These are phyloP conservation scores for Eciton burchellii DNA, from an alignment of 1,140 invertebrate species.

Conservation along the genomic window DNA sequence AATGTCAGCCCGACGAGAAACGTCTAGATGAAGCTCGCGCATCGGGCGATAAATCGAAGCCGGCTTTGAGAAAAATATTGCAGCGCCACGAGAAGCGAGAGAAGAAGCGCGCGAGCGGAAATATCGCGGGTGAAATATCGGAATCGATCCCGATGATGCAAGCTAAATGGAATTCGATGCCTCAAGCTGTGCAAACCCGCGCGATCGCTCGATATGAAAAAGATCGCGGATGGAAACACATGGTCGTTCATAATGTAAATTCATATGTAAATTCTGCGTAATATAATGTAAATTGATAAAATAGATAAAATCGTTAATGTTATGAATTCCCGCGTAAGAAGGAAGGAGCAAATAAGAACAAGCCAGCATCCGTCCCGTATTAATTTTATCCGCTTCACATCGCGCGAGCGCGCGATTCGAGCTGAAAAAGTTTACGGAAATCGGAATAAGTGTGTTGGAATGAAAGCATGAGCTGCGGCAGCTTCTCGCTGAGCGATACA, in stretches of 20 bases:
- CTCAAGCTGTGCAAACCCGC: background rate
- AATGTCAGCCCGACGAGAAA: slow-evolving; percentile 13
- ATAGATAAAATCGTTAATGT: too few relatives aligned
- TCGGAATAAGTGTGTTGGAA: slow-evolving; percentile 44
- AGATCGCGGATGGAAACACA: slow-evolving; percentile 19
- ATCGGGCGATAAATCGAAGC: slow-evolving; percentile 60
- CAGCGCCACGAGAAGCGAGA: slow-evolving; percentile 55
- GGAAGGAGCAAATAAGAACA: too few relatives aligned
- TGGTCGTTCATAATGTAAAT: slow-evolving; percentile 24
- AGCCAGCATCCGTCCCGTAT: slow-evolving; percentile 6
- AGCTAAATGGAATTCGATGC: slow-evolving; percentile 26
- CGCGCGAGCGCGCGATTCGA: background rate
- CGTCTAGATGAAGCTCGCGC: slow-evolving; percentile 21
- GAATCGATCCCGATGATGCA: slow-evolving; percentile 32
- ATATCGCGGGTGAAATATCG: slow-evolving; percentile 67
- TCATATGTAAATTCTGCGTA: slow-evolving; percentile 36
- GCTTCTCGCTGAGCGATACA: background rate
- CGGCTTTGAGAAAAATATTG: slow-evolving; percentile 65
- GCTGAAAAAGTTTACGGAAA: slow-evolving; percentile 27
- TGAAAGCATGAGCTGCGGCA: slow-evolving; percentile 1
- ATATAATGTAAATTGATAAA: too few relatives aligned
- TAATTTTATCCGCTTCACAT: slow-evolving; percentile 31
- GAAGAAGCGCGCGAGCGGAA: slow-evolving; percentile 50
- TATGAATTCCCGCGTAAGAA: too few relatives aligned
- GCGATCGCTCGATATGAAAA: background rate